Percentiles rank a stretch among this genome's conserved stretches.
Conservation (phyloP, 1,140 invertebrate species). For the Steinernema khuongi region DNA sequence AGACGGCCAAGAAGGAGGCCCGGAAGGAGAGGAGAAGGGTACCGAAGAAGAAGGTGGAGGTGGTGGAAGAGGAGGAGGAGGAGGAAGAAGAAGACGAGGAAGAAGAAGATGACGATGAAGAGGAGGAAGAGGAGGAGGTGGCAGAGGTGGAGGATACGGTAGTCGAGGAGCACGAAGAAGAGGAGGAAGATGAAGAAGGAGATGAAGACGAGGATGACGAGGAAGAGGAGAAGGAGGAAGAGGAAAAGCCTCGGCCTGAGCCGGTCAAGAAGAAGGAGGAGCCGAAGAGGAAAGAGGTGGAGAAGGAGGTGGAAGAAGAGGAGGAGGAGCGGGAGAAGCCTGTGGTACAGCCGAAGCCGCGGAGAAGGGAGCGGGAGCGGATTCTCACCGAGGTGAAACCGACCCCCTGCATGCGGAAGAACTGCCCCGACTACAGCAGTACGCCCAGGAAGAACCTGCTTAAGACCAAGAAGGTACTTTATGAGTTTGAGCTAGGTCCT, state of each 20-base stretch:
- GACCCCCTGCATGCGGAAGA: not conserved
- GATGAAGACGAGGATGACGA: conserved; percentile 39
- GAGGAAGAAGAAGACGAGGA: conserved; percentile 30
- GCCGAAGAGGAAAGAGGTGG: conserved; percentile 27
- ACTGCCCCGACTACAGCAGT: not conserved
- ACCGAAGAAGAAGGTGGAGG: not conserved
- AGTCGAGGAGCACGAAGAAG: not conserved
- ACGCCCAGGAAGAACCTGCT: not conserved
- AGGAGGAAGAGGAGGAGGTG: conserved; percentile 22
- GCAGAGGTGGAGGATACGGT: not conserved
- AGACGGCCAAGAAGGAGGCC: conserved; percentile 20
- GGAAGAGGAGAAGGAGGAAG: conserved; percentile 24
- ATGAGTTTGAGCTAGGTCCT: not conserved
- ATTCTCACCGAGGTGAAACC: not conserved
- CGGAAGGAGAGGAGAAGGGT: not conserved
- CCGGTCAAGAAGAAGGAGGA: conserved; percentile 26
- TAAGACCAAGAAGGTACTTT: not conserved
- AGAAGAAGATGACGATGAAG: conserved; percentile 27
- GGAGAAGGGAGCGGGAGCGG: not conserved
- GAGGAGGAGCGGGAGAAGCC: conserved; percentile 10
- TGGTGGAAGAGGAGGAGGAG: conserved; percentile 20
- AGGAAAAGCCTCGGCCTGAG: too few species aligned
- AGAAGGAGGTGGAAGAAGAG: conserved; percentile 33
- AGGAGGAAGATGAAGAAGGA: not conserved
- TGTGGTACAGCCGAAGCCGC: not conserved